phyloP scores from a whole-genome alignment of 2,888 invertebrate species.

The Heteromurus nitidus region DNA sequence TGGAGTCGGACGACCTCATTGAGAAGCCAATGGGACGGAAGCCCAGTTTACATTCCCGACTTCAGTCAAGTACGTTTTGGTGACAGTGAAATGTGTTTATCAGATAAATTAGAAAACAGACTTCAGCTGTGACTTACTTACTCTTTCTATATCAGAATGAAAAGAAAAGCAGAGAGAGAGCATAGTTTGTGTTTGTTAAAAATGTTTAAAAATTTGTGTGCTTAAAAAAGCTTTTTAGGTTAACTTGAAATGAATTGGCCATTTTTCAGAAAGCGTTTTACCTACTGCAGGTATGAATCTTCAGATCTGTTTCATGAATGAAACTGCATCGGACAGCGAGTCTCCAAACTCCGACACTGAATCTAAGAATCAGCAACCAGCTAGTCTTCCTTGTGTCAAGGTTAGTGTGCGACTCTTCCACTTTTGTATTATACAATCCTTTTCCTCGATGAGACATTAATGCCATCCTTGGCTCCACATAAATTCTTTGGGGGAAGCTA shows the following conservation, averaged over 20 bases:
- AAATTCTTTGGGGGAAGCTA: slow-evolving; percentile 2
- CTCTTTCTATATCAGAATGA: slow-evolving; percentile 49
- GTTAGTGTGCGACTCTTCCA: slow-evolving; percentile 43
- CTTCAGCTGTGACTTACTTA: background rate
- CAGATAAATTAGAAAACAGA: background rate
- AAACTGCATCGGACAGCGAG: slow-evolving; percentile 89
- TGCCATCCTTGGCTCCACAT: slow-evolving; percentile 23
- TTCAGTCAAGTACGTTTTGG: slow-evolving; percentile 78
- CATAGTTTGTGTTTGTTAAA: no score
- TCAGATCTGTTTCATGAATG: slow-evolving; percentile 97
- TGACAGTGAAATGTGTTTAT: background rate
- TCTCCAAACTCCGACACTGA: slow-evolving; percentile 86
- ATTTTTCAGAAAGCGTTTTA: slow-evolving; percentile 62
- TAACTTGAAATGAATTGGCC: slow-evolving; percentile 49
- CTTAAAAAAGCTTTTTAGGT: slow-evolving; percentile 12
- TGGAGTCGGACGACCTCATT: slow-evolving; percentile 86
- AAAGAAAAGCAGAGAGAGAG: background rate
- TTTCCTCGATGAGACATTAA: background rate
- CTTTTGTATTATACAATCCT: slow-evolving; percentile 7
- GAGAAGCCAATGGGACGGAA: slow-evolving; percentile 84
- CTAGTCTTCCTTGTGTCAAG: slow-evolving; percentile 73
- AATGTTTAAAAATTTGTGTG: no score
- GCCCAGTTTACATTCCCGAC: slow-evolving; percentile 89
- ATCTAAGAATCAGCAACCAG: slow-evolving; percentile 74
- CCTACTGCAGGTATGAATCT: slow-evolving; percentile 82